Percentiles rank a stretch among this genome's conserved stretches.
These are phyloP conservation scores for Colletes collaris DNA, from an alignment of 2,888 invertebrate genomes.

Conservation along the genomic window DNA sequence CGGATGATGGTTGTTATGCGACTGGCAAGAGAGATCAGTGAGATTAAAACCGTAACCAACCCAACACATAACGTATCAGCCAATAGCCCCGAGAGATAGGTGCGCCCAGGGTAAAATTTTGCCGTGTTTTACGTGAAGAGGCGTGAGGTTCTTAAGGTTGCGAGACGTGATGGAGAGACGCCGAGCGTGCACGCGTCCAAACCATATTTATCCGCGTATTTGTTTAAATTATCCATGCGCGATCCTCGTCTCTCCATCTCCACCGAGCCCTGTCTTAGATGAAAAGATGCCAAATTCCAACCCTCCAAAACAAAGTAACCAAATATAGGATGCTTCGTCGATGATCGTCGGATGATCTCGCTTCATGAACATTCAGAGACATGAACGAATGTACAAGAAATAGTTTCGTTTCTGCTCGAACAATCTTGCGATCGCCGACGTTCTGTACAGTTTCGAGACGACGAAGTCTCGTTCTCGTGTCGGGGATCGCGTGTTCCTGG, in stretches of 20 bases:
- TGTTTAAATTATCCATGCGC: not conserved
- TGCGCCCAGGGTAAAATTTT: conserved; percentile 76
- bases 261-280: conserved; percentile 47
- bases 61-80: conserved; percentile 81
- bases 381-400: conserved; percentile 39
- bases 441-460: too few relatives aligned
- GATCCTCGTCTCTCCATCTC: conserved; percentile 34
- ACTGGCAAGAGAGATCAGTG: conserved; percentile 64
- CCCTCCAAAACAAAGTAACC: conserved; percentile 69
- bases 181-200: too few relatives aligned
- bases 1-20: conserved; percentile 50
- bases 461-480: too few relatives aligned
- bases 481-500: not conserved
- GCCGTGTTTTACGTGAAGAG: conserved; percentile 68
- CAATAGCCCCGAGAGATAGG: conserved; percentile 78
- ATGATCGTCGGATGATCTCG: conserved; percentile 39
- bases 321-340: conserved; percentile 57
- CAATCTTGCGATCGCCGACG: not conserved
- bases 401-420: too few relatives aligned
- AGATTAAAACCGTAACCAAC: conserved; percentile 81
- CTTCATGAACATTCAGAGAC: conserved; percentile 20
- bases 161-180: conserved; percentile 45
- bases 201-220: not conserved
- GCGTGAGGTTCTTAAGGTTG: conserved; percentile 50
- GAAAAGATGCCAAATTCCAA: conserved; percentile 69